These are phyloP conservation scores for Heteractis magnifica DNA, from an alignment of 92 coral and sea anemone species.

Conservation along the genomic window DNA sequence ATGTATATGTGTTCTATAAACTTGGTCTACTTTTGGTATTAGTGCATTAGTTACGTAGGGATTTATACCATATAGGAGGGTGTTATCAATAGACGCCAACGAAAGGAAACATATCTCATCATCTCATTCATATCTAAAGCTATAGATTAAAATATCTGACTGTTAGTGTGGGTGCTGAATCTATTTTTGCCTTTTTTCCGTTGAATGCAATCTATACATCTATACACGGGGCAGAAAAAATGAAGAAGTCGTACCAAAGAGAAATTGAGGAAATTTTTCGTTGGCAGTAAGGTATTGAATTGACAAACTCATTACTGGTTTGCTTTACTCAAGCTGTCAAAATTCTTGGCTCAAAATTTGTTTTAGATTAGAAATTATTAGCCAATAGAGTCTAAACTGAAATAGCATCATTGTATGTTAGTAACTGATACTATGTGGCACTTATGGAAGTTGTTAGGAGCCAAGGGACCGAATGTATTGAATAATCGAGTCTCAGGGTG, in stretches of 20 bases:
- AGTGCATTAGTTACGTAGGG: not conserved
- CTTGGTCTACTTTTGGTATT: conserved; percentile 10
- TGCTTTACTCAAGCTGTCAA: no score
- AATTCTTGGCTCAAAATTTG: no score
- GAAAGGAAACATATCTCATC: not conserved
- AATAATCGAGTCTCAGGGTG: not conserved
- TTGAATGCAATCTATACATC: not conserved
- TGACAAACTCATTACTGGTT: no score
- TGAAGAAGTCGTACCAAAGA: not conserved
- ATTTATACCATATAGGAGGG: not conserved
- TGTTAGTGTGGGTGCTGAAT: not conserved
- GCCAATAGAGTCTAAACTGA: no score
- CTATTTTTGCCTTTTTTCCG: not conserved
- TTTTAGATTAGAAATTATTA: no score
- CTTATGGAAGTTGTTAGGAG: not conserved
- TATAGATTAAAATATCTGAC: conserved; percentile 9
- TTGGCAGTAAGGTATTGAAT: not conserved
- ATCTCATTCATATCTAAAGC: not conserved
- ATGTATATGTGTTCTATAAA: not conserved
- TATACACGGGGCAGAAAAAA: not conserved
- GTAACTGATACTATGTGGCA: no score
- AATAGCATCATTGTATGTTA: no score
- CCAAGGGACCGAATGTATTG: not conserved
- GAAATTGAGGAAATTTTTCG: not conserved
- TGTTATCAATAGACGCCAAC: not conserved